These are phyloP conservation scores for Phalanger gymnotis DNA, from an alignment of 2,797 vertebrate genomes.

Conservation along the genomic window DNA sequence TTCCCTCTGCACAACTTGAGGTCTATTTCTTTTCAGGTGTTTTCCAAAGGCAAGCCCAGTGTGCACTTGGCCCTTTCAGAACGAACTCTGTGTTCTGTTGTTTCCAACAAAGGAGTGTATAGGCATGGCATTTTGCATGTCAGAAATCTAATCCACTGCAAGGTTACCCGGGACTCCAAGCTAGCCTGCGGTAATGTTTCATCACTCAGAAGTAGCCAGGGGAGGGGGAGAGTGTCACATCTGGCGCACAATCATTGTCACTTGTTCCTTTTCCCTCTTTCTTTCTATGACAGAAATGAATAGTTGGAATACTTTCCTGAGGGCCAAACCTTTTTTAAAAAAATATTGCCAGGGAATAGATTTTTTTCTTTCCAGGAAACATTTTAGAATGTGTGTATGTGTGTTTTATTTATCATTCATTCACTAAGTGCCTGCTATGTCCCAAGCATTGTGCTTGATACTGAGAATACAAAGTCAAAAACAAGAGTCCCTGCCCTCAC, in stretches of 20 bases:
- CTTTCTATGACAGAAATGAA: constrained; percentile 2
- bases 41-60: background rate
- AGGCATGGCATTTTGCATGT: constrained; percentile 1
- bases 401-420: background rate
- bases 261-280: background rate
- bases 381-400: background rate
- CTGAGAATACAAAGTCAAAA: background rate
- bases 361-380: background rate
- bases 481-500: background rate
- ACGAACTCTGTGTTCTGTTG: background rate
- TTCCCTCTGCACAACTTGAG: background rate
- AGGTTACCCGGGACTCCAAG: constrained; percentile 31
- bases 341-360: background rate
- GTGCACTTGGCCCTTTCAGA: background rate
- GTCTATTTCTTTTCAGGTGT: background rate
- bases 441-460: background rate
- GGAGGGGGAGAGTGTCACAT: constrained; percentile 29
- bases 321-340: background rate
- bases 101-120: background rate
- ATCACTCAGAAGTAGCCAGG: background rate
- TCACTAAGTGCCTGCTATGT: background rate
- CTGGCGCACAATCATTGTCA: constrained; percentile 33
- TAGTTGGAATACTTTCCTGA: background rate
- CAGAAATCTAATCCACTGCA: constrained; percentile 23
- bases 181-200: constrained; percentile 1